A percentile compares a stretch with the other conserved stretches of the same genome.
Conservation (phyloP, 2,113 vertebrate genomes). For the Xenotilapia leptura region DNA sequence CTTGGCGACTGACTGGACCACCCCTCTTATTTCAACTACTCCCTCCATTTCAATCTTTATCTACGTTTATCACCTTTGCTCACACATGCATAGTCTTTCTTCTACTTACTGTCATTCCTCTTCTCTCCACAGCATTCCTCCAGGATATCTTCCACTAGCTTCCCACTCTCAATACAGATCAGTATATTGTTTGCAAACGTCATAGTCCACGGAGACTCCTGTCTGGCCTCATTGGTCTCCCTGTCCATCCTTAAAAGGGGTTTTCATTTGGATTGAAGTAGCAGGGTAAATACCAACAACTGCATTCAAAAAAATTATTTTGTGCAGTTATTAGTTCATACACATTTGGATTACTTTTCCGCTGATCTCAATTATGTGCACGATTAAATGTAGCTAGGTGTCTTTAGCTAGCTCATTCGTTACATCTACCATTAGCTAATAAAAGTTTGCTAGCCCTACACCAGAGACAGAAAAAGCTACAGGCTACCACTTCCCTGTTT, state of each 20-base stretch:
- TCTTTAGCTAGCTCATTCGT: neutral
- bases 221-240: neutral
- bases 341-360: neutral
- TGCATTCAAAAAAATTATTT: neutral
- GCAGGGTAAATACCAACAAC: neutral
- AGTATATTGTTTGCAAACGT: neutral
- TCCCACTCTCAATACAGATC: neutral
- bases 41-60: neutral
- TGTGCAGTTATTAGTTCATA: neutral
- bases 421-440: neutral
- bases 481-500: neutral
- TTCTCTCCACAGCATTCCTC: neutral
- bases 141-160: neutral
- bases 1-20: neutral
- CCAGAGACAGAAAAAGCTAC: neutral
- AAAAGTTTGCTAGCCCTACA: neutral
- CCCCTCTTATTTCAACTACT: neutral
- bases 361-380: neutral
- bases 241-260: neutral
- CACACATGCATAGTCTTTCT: neutral
- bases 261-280: neutral
- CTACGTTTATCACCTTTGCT: neutral
- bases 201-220: neutral
- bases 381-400: neutral
- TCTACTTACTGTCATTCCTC: neutral